Base-by-base conservation (phyloP, 2,797 vertebrate genomes). In the Dermochelys coriacea region DNA sequence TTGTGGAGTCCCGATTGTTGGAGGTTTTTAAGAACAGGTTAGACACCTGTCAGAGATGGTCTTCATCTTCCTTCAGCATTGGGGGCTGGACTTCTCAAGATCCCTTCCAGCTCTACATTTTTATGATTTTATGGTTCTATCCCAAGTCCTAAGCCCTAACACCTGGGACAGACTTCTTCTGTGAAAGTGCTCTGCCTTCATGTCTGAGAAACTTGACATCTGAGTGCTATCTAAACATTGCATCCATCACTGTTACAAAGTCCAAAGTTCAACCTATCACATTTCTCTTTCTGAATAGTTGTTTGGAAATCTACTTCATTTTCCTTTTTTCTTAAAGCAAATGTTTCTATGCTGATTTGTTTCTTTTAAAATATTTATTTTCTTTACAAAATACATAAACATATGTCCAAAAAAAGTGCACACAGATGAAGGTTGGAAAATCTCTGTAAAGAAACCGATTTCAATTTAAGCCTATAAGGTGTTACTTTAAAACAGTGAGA, bases 381-480 rank as follows among this genome's bases (percentile, higher is more conserved):
- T 59, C 82, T 74, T 45, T 14, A 47, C 41, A 64, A 64, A 64
- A 64, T 47, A 45, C 41, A 74, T 47, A 25, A 54, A 47, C 23
- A 74, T 12, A 25, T 27, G 37, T 45, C 3, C 4, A 47, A 75
- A 75, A 71, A 87, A 94, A 86, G 31, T 23, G 4, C 0, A 8
- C 31, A 94, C 14, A 52, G 31, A 91, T 81, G 86, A 93, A 89
- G 47, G 55, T 4, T 85, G 78, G n/a, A 51, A 92, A 96, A 86
- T 82, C 57, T 84, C 34, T 90, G 41, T 2, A 88, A 79, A 96
- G 54, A 29, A 91, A 84, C 8, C 81, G 51, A 87, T 87, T 95
- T 51, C 23, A 94, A 23, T 41, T 91, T 93, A 90, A 31, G 0
- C 84, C 96, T 96, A 78, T 74, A 55, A 87, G 23, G 75, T 91